Conservation (phyloP, 2,113 vertebrate genomes). For the Reinhardtius hippoglossoides region DNA sequence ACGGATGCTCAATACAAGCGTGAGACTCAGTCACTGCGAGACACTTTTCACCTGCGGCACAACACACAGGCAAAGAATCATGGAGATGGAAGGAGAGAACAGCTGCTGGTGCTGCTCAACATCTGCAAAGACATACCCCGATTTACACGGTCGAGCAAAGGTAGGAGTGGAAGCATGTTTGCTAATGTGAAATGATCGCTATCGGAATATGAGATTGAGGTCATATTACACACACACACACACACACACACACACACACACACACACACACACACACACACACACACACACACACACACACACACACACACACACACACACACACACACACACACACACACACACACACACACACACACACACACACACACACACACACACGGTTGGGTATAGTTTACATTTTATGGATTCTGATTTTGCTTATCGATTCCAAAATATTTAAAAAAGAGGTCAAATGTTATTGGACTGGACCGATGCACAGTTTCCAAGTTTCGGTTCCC, state of each 20-base stretch:
- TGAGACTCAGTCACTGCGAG: not conserved
- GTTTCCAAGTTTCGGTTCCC: too few species aligned
- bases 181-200: not conserved
- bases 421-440: too few species aligned
- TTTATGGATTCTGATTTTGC: too few species aligned
- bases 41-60: not conserved
- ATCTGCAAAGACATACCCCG: not conserved
- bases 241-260: not conserved
- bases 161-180: too few species aligned
- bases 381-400: too few species aligned
- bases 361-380: too few species aligned
- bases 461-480: too few species aligned
- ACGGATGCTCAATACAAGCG: not conserved
- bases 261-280: slow-evolving; percentile 9
- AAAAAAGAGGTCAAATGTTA: too few species aligned
- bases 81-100: not conserved
- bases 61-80: not conserved
- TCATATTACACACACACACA: not conserved
- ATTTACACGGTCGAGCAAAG: not conserved
- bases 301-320: too few species aligned
- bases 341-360: too few species aligned
- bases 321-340: too few species aligned
- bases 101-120: not conserved
- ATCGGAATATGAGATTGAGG: not conserved
- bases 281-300: too few species aligned